Base-by-base conservation (phyloP, 2,888 invertebrate genomes). In the Cheilosia urbana region DNA sequence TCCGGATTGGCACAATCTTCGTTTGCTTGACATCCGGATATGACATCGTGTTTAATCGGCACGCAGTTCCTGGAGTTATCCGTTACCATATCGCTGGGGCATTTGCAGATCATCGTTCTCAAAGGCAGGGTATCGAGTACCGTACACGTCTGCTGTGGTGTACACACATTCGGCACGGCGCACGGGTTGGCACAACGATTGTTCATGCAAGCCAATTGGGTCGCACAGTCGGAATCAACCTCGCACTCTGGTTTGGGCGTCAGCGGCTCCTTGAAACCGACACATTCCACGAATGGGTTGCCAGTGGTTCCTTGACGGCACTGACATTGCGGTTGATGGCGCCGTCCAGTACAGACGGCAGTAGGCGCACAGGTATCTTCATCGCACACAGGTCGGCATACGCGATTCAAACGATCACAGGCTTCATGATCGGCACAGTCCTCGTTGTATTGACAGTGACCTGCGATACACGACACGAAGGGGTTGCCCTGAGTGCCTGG, bases 361-460 rank as follows among this genome's bases (percentile, higher is more conserved):
- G 94, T 95, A 0, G 94, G 93, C 0, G 96, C 96, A 89, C 98
- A 98, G 0, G 96, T 95, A 73, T 95, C 95, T n/a, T 95, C 95
- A 5, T 96, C 95, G 90, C 97, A 97, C 30, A 96, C 97, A 0
- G 96, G 95, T 88, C 96, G 94, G 89, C 98, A 97, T 0, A 96
- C 94, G 88, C 97, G 94, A 90, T 97, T 97, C 15, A 97, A 93
- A 79, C 97, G 93, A 90, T 97, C 96, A 91, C 97, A 98, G 42
- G 96, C 95, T 91, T 97, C 97, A 87, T 96, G 94, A 89, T 96
- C 95, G 40, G 96, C 96, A 88, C 97, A 98, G 90, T 98, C 97
- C 89, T 97, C 97, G 90, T 97, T 97, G 91, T 96, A 97, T 89
- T 97, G 97, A 88, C 97, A 97, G 51, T 96, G 94, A 9, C 96